Evolutionary conservation across 2,797 vertebrate species (phyloP).

Genomic region (Enteromius afrohamiltoni): DNA sequence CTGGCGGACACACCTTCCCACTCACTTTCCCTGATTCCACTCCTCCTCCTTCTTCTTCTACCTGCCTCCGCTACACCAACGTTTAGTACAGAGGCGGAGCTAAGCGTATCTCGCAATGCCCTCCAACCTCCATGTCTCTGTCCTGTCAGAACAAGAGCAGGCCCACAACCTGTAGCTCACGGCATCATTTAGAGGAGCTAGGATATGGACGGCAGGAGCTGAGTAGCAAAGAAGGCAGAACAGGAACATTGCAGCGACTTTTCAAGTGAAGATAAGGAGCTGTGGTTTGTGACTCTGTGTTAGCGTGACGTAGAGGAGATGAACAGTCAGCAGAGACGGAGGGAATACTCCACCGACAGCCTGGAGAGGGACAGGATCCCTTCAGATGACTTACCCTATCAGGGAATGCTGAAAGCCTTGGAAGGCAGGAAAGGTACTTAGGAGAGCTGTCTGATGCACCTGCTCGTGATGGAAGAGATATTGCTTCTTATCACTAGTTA

Average conservation of each 20-base stretch:
- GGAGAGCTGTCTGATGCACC: background rate
- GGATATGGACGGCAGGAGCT: slow-evolving; percentile 59
- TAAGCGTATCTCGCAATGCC: slow-evolving; percentile 66
- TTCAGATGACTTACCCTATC: slow-evolving; percentile 79
- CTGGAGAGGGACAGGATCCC: slow-evolving; percentile 71
- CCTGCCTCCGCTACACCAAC: slow-evolving; percentile 48
- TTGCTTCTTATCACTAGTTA: background rate
- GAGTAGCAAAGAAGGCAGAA: background rate
- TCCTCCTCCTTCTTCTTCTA: slow-evolving; percentile 27
- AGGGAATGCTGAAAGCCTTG: slow-evolving; percentile 80
- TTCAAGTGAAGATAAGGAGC: slow-evolving; percentile 51
- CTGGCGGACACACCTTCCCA: slow-evolving; percentile 69
- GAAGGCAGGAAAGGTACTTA: slow-evolving; percentile 81
- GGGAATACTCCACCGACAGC: slow-evolving; percentile 75
- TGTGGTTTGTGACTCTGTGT: background rate
- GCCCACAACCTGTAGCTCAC: slow-evolving; percentile 73
- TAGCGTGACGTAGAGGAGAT: slow-evolving; percentile 36
- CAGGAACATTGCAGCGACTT: background rate
- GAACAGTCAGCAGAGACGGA: slow-evolving; percentile 66
- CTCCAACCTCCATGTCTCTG: slow-evolving; percentile 54
- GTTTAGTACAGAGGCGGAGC: slow-evolving; percentile 67
- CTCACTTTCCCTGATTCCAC: slow-evolving; percentile 54
- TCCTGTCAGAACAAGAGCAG: slow-evolving; percentile 66
- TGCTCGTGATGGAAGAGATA: background rate
- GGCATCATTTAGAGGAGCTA: slow-evolving; percentile 66